Percentiles rank a stretch among this genome's conserved stretches.
phyloP scores from a whole-genome alignment of 2,888 invertebrate species.

The Aporophyla lueneburgensis region DNA sequence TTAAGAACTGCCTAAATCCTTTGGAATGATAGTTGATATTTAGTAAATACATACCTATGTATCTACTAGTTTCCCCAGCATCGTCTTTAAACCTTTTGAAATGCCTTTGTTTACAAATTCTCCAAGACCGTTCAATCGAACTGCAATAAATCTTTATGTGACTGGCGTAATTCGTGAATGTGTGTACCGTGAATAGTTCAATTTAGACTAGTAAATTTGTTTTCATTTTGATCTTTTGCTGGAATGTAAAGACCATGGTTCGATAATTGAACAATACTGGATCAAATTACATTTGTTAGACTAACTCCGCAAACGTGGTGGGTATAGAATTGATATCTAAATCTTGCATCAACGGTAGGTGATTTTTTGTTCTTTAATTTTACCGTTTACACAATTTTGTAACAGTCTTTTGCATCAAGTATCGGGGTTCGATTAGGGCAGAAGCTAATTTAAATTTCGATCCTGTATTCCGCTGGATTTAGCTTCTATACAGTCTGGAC shows the following conservation, averaged over 20 bases:
- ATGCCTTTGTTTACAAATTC: constrained; percentile 5
- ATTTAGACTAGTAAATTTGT: neutral
- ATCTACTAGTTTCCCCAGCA: neutral
- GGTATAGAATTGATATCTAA: neutral
- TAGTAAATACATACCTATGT: neutral
- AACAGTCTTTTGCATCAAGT: no score
- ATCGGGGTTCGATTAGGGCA: no score
- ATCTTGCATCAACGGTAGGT: no score
- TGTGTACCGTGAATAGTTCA: neutral
- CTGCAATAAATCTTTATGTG: constrained; percentile 10
- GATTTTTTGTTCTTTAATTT: neutral
- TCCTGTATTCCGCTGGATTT: neutral
- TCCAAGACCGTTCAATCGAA: neutral
- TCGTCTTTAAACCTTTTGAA: neutral
- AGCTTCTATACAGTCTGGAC: no score
- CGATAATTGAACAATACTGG: no score
- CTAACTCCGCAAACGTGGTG: no score
- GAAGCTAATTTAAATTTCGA: neutral
- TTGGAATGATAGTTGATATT: neutral
- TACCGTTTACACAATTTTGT: neutral
- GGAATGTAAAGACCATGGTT: neutral
- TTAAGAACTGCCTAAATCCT: neutral
- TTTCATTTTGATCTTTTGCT: constrained; percentile 1
- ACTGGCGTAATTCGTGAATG: constrained; percentile 2
- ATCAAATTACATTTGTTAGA: no score